phyloP scores from a whole-genome alignment of 2,113 vertebrate genomes.

The Raja brachyura region DNA sequence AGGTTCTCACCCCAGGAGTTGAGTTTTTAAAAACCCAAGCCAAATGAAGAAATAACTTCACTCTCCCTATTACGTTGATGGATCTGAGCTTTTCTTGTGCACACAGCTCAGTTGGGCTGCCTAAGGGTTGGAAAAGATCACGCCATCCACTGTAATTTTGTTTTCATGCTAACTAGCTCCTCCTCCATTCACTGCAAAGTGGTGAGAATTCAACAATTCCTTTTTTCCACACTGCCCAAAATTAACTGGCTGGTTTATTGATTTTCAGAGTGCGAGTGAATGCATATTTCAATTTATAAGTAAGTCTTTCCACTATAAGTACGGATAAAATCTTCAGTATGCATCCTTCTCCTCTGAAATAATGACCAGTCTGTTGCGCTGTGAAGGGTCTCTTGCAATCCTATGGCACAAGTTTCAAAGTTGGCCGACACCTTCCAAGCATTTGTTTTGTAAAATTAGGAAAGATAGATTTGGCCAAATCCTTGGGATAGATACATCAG shows the following conservation, averaged over 20 bases:
- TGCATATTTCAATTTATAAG: neutral
- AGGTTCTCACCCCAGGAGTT: too few relatives aligned
- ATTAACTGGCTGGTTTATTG: slow-evolving; percentile 59
- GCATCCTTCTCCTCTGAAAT: neutral
- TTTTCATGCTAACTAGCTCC: too few relatives aligned
- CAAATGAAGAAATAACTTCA: neutral
- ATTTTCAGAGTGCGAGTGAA: slow-evolving; percentile 37
- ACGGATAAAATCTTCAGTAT: neutral
- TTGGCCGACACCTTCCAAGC: neutral
- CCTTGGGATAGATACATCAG: neutral
- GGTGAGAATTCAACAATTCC: slow-evolving; percentile 15
- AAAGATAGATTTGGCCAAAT: neutral
- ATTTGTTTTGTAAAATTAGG: neutral
- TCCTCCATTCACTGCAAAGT: too few relatives aligned
- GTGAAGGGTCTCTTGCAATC: too few relatives aligned
- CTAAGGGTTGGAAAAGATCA: neutral
- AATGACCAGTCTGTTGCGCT: too few relatives aligned
- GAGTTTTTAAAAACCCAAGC: neutral
- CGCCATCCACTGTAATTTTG: too few relatives aligned
- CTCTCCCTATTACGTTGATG: neutral
- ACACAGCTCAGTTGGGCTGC: too few relatives aligned
- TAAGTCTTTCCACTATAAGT: neutral
- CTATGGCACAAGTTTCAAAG: too few relatives aligned
- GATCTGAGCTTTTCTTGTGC: too few relatives aligned
- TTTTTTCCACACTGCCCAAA: slow-evolving; percentile 52